phyloP scores from a whole-genome alignment of 2,888 invertebrate species.

The Podotricha telesiphe region DNA sequence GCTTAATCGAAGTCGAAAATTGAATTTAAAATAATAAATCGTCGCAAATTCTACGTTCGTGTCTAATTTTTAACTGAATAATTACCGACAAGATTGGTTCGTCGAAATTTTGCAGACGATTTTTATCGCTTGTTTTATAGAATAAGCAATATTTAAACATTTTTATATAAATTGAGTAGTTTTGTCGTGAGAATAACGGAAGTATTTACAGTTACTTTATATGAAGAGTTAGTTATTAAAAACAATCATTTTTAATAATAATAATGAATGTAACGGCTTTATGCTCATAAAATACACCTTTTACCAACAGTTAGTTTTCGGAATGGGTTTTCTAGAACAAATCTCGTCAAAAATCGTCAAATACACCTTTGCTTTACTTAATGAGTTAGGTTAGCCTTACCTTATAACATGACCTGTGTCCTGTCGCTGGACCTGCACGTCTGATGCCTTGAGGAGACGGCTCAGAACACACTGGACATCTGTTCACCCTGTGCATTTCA shows the following conservation, averaged over 20 bases:
- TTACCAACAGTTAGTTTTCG: too few relatives aligned
- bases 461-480: too few relatives aligned
- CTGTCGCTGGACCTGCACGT: too few relatives aligned
- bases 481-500: too few relatives aligned
- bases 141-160: constrained; percentile 5
- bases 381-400: too few relatives aligned
- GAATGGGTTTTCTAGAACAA: too few relatives aligned
- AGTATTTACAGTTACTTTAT: constrained; percentile 10
- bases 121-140: constrained; percentile 19
- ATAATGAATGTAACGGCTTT: too few relatives aligned
- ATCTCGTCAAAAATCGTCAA: too few relatives aligned
- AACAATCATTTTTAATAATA: background rate
- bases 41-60: constrained; percentile 52
- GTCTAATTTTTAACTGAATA: constrained; percentile 59
- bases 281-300: background rate
- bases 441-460: too few relatives aligned
- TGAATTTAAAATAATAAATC: constrained; percentile 43
- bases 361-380: too few relatives aligned
- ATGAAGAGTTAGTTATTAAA: background rate
- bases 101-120: constrained; percentile 28
- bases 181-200: constrained; percentile 26
- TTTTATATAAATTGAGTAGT: constrained; percentile 11
- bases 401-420: too few relatives aligned
- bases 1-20: constrained; percentile 36
- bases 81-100: constrained; percentile 49